Base-by-base conservation (phyloP, 2,113 vertebrate species). In the Mastomys coucha region DNA sequence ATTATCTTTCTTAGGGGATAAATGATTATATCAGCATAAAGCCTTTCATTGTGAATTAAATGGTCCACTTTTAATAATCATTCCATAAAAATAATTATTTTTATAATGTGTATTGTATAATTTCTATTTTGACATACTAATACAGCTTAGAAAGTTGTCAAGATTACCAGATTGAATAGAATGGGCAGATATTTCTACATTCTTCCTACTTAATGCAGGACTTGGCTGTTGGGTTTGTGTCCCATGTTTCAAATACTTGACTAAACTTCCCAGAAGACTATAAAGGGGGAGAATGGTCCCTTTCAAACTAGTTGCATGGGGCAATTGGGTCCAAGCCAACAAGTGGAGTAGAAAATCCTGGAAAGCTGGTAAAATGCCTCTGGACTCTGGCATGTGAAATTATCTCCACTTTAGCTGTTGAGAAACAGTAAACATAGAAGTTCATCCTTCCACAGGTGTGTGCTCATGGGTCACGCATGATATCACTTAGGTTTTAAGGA, bases 391-490 rank as follows among this genome's bases (percentile, higher is more conserved):
- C 39, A 73, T 58, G 14, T n/a, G 20, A 81, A 65, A 76, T 88
- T 93, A 77, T 88, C 94, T 76, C 39, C 58, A 89, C n/a, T 60
- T 76, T 89, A 24, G 16, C 7, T 90, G 95, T 90, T 88, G 36
- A 84, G 31, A 96, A 91, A 49, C 67, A 89, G 56, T 17, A 51
- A 45, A 73, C 20, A n/a, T 81, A 70, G 53, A 82, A 88, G 11
- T 77, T 95, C 78, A n/a, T 0, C 82, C 24, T 51, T 96, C 86
- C 28, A 11, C 16, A 65, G 31, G 60, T 33, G 65, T 85, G 17
- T 53, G 22, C 86, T 39, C 36, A 5, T 53, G 39, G 80, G 26
- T 28, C 1, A 22, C 22, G 39, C 17, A 14, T 70, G 28, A 63
- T 28, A 73, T 39, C 45, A 53, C 28, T 33, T 81, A 45, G 65